Base-by-base conservation (phyloP, 2,888 invertebrate species). In the Caenorhabditis sp. region DNA sequence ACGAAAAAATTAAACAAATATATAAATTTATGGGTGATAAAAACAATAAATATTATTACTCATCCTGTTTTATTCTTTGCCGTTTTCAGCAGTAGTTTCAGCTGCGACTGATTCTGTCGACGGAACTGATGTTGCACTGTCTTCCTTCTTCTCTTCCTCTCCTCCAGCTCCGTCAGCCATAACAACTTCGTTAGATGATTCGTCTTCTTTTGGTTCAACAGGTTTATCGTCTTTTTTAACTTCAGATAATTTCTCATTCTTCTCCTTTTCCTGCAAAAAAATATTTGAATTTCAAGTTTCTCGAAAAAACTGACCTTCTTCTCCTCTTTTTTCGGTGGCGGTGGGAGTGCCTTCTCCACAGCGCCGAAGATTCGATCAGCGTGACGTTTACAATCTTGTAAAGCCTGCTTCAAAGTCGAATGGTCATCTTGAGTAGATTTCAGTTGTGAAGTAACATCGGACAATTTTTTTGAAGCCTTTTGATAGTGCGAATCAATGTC, bases 401-500 rank as follows among this genome's bases (percentile, higher is more conserved):
- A 58, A 0, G 84, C 76, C 10, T 70, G 70, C 53, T 83, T 84
- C 74, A 84, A 54, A 8, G 64, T 49, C 2, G 77, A 69, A 26
- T 69, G 69, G 49, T 86, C 86, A 24, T 86, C 86, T 59, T 73
- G 68, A 1, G 51, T 23, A 10, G 68, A 58, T 24, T 73, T 73
- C 37, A 85, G 68, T 24, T 70, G 67, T 36, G 83, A 81, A 31
- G 82, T 84, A 3, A 84, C 76, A 36, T 87, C 87, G 43, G 81
- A 69, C 57, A 86, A 62, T 58, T 83, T 84, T 75, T 86, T 87
- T 62, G 83, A 83, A 24, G 81, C 79, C 50, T 82, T 82, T 10
- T 83, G 81, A 26, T 84, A 71, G 64, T 86, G 86, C 8, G 83
- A 82, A 23, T 86, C 85, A 51, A 86, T 73, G 14, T 83, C 79